These are phyloP conservation scores for Brachionus sp. DNA, from an alignment of 1,140 invertebrate genomes.

Conservation along the genomic window DNA sequence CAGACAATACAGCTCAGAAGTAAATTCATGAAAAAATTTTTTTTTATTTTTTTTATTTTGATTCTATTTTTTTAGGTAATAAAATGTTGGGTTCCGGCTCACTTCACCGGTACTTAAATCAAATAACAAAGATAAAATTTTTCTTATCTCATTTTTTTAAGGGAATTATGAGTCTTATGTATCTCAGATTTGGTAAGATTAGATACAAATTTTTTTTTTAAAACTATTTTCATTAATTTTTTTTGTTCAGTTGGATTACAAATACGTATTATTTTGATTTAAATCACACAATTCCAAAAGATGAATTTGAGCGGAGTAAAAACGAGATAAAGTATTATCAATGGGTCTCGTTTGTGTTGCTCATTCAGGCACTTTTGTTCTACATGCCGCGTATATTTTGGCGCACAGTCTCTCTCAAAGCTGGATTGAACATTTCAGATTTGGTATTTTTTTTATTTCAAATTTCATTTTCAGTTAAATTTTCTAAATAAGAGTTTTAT, in stretches of 20 bases:
- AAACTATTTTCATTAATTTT: background rate
- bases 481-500: background rate
- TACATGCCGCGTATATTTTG: slow-evolving; percentile 48
- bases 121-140: background rate
- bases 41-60: background rate
- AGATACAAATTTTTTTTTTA: background rate
- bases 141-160: background rate
- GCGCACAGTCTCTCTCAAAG: slow-evolving; percentile 47
- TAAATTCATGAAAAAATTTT: background rate
- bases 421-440: slow-evolving; percentile 46
- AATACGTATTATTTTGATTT: slow-evolving; percentile 44
- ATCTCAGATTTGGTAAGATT: background rate
- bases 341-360: slow-evolving; percentile 48
- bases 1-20: slow-evolving; percentile 42
- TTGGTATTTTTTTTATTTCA: background rate
- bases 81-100: slow-evolving; percentile 45
- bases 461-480: background rate
- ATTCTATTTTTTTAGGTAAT: slow-evolving; percentile 28
- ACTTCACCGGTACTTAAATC: slow-evolving; percentile 23
- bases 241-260: slow-evolving; percentile 35
- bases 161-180: slow-evolving; percentile 39
- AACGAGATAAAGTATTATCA: slow-evolving; percentile 48
- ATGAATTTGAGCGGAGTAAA: background rate
- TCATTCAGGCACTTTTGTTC: slow-evolving; percentile 48
- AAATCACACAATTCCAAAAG: slow-evolving; percentile 33